A percentile compares a stretch with the other conserved stretches of the same genome.
These are phyloP conservation scores for Eumeta japonica DNA, from an alignment of 1,140 invertebrate genomes.

Conservation along the genomic window DNA sequence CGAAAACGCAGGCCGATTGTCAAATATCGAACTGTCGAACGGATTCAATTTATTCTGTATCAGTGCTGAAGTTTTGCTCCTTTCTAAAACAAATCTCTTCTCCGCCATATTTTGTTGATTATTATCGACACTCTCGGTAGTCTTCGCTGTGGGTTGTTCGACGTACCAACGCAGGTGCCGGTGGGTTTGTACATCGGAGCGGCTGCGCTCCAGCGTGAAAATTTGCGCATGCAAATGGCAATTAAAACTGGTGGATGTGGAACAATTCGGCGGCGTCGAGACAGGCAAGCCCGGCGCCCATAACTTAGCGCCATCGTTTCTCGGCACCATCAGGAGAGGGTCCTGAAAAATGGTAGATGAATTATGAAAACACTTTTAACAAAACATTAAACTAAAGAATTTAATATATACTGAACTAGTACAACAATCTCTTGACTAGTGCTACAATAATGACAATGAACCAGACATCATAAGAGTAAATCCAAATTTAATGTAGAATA, in stretches of 20 bases:
- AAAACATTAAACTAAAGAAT: constrained; percentile 2
- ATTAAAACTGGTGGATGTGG: constrained; percentile 39
- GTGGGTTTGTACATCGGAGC: constrained; percentile 44
- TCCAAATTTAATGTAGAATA: too few species aligned
- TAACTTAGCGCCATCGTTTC: constrained; percentile 60
- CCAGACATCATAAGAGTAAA: too few species aligned
- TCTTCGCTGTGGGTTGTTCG: constrained; percentile 39
- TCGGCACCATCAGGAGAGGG: constrained; percentile 63
- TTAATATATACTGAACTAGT: not conserved
- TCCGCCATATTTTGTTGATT: constrained; percentile 10
- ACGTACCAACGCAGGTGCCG: constrained; percentile 24
- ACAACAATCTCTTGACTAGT: not conserved
- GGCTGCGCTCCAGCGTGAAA: constrained; percentile 47
- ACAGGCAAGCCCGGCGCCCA: constrained; percentile 48
- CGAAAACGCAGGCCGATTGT: constrained; percentile 39
- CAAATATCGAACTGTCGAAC: constrained; percentile 44
- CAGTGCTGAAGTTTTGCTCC: constrained; percentile 48
- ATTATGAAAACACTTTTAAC: not conserved
- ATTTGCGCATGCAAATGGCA: constrained; percentile 46
- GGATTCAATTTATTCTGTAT: constrained; percentile 30
- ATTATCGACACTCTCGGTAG: constrained; percentile 19
- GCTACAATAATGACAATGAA: too few species aligned
- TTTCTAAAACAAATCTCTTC: constrained; percentile 32
- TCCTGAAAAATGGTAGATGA: constrained; percentile 35
- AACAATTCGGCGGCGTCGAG: constrained; percentile 36